phyloP scores from a whole-genome alignment of 2,888 invertebrate genomes.

The Dicranocentrus wangi region DNA sequence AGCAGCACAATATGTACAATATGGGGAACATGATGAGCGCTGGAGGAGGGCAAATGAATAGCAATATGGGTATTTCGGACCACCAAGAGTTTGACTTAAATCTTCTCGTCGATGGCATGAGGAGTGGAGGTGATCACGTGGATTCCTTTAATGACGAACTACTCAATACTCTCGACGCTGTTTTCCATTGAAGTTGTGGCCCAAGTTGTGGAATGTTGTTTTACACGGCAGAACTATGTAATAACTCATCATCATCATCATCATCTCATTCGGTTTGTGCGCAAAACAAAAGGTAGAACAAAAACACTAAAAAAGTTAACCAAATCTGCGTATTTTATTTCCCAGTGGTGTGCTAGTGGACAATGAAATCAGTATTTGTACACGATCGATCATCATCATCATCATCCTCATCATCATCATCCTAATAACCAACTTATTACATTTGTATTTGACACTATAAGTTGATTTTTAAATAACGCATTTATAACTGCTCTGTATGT shows the following conservation, averaged over 20 bases:
- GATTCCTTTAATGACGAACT: constrained; percentile 54
- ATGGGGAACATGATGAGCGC: constrained; percentile 43
- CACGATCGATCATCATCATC: constrained; percentile 53
- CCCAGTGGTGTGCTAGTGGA: constrained; percentile 62
- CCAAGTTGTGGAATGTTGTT: constrained; percentile 33
- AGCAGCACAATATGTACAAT: constrained; percentile 53
- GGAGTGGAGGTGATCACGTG: constrained; percentile 46
- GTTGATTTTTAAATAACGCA: constrained; percentile 49
- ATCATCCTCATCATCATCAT: neutral
- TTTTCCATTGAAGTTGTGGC: constrained; percentile 46
- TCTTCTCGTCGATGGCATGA: constrained; percentile 55
- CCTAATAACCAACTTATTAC: constrained; percentile 5
- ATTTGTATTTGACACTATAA: constrained; percentile 15
- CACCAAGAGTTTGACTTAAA: constrained; percentile 63
- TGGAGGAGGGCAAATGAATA: constrained; percentile 51
- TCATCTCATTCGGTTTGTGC: too few relatives aligned
- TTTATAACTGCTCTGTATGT: constrained; percentile 30
- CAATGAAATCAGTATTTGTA: constrained; percentile 64
- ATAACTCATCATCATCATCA: too few relatives aligned
- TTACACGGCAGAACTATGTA: constrained; percentile 36
- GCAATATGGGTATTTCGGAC: constrained; percentile 47
- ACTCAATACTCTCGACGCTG: constrained; percentile 45
- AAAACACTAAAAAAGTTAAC: too few relatives aligned
- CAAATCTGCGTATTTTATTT: constrained; percentile 45
- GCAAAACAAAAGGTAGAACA: too few relatives aligned